phyloP scores from a whole-genome alignment of 2,113 vertebrate genomes.

The Sander lucioperca region DNA sequence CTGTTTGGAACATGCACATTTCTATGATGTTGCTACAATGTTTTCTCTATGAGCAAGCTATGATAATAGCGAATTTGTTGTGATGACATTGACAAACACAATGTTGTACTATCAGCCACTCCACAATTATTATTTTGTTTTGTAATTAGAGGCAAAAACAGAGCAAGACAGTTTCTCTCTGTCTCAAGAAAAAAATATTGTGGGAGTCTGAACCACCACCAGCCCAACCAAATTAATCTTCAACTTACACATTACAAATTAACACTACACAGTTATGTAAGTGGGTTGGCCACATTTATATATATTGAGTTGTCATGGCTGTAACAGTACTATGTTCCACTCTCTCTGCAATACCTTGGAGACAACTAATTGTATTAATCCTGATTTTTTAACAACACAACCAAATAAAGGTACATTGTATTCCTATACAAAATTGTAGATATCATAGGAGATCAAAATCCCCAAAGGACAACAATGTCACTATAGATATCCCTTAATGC shows the following conservation, averaged over 20 bases:
- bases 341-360: slow-evolving; percentile 3
- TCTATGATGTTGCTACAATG: background rate
- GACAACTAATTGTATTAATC: slow-evolving; percentile 19
- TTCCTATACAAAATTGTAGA: background rate
- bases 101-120: background rate
- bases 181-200: background rate
- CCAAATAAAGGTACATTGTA: background rate
- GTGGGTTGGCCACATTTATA: slow-evolving; percentile 18
- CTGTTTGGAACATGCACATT: too few relatives aligned
- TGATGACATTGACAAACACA: slow-evolving; percentile 8
- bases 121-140: background rate
- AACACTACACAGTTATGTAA: background rate
- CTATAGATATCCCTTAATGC: background rate
- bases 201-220: background rate
- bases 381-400: background rate
- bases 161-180: background rate
- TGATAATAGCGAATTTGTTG: background rate
- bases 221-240: background rate
- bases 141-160: slow-evolving; percentile 2
- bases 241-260: slow-evolving; percentile 26
- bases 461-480: background rate
- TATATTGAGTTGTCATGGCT: background rate
- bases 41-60: too few relatives aligned
- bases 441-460: background rate
- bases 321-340: slow-evolving; percentile 7